Evolutionary conservation across 1,140 invertebrate genomes (phyloP).

Genomic region (Penaeus indicus): DNA sequence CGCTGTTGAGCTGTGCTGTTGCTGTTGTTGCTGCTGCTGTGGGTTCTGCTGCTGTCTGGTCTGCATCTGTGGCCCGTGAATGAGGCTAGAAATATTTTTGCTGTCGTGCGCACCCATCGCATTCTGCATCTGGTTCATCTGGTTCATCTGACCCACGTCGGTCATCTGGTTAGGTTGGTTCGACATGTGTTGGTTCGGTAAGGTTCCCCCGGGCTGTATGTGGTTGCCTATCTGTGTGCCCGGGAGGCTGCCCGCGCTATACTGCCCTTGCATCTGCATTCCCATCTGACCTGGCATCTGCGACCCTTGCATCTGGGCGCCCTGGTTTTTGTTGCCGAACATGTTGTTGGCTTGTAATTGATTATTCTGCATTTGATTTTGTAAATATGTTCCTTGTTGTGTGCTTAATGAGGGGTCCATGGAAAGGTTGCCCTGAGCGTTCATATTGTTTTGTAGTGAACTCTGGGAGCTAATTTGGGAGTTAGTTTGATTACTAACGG

Average conservation of each 20-base stretch:
- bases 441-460: conserved; percentile 35
- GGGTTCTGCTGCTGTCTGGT: neutral
- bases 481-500: conserved; percentile 26
- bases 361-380: conserved; percentile 45
- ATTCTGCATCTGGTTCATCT: conserved; percentile 60
- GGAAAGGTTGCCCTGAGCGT: conserved; percentile 34
- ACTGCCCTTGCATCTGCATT: neutral
- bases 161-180: conserved; percentile 48
- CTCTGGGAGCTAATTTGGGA: conserved; percentile 24
- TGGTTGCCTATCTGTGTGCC: conserved; percentile 42
- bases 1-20: conserved; percentile 43
- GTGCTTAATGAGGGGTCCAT: conserved; percentile 36
- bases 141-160: conserved; percentile 60
- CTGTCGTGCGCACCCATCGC: conserved; percentile 33
- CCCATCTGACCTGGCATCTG: conserved; percentile 45
- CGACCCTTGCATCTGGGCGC: neutral
- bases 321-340: neutral
- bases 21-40: conserved; percentile 1
- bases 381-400: conserved; percentile 32
- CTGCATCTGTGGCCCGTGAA: conserved; percentile 35
- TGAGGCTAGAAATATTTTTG: conserved; percentile 35
- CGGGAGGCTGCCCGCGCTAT: neutral
- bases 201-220: conserved; percentile 28
- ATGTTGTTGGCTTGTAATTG: neutral
- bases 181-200: conserved; percentile 26